Base-by-base conservation (phyloP, 2,113 vertebrate genomes). In the Nyctereutes procyonoides region DNA sequence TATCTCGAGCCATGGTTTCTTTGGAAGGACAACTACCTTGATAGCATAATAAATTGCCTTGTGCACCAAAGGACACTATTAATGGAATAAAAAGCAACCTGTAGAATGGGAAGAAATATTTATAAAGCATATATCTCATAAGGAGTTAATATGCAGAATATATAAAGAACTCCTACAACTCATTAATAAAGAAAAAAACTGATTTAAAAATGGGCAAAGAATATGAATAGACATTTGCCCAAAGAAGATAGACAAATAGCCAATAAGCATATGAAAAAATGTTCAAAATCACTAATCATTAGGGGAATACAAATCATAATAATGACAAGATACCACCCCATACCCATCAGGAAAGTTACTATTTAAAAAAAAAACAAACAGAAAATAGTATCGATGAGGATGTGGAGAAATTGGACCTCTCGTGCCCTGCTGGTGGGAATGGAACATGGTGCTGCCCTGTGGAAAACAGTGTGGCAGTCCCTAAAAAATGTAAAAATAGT, bases 371-470 rank as follows among this genome's bases (percentile, higher is more conserved):
- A 22, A 9, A 16, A 15, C n/a, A n/a, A 17, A 11, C 30, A 35
- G 55, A n/a, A 28, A 30, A 3, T 4, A n/a, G 81, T 2, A 16
- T 3, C 0, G 2, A 9, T 0, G 4, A 51, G 38, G 24, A 8
- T 0, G 10, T 0, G 8, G 13, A 14, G 13, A 32, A 9, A 7
- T 0, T 1, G 35, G 10, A 48, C 13, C 5, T 8, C 30, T 74
- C 2, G 2, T 16, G 43, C 10, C 0, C 35, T 12, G 12, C 1
- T 1, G 22, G 10, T 4, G 24, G 2, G 53, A 9, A 24, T 0
- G 6, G 0, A 16, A 19, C 56, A 15, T 0, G 48, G 1, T 0
- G 2, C 0, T 2, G 13, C 7, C 32, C 60, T 13, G 3, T 28
- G 26, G 26, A 28, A 15, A 81, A 51, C 19, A 8, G 32, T 1